Evolutionary conservation across 2,888 invertebrate species (phyloP).

Genomic region (Tetranychus piercei): DNA sequence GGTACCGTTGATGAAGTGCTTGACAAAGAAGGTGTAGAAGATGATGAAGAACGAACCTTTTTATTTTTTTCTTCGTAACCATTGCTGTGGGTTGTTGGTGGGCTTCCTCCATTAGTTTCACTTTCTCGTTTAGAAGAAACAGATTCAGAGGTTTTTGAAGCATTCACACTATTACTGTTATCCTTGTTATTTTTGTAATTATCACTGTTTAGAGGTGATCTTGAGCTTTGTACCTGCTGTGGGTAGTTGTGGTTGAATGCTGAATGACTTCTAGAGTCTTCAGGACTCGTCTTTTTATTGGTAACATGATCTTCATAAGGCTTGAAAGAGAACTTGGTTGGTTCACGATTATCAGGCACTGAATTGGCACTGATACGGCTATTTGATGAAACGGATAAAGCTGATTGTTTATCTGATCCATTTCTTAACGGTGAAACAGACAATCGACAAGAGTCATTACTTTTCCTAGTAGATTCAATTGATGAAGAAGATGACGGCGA

Average conservation of each 20-base stretch:
- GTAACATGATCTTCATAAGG: not conserved
- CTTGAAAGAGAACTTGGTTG: conserved; percentile 2
- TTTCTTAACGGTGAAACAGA: not conserved
- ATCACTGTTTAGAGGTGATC: not conserved
- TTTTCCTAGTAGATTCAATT: not conserved
- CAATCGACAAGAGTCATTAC: not conserved
- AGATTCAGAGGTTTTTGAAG: not conserved
- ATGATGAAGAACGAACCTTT: not conserved
- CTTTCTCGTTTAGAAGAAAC: not conserved
- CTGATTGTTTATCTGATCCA: not conserved
- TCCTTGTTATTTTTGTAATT: not conserved
- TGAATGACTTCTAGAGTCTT: not conserved
- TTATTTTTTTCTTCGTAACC: not conserved
- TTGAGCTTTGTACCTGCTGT: not conserved
- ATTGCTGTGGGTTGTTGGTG: too few relatives aligned
- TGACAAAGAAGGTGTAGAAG: not conserved
- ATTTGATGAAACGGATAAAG: not conserved
- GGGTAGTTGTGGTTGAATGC: not conserved
- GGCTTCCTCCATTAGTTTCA: not conserved
- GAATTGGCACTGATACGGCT: not conserved
- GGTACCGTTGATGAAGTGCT: not conserved
- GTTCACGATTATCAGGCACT: not conserved
- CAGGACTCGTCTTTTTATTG: not conserved
- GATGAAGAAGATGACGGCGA: not conserved
- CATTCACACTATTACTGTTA: not conserved